Evolutionary conservation across 2,113 vertebrate genomes (phyloP), one percentile per base, ranked within the genome.

Genomic region (Ellobius talpinus): DNA sequence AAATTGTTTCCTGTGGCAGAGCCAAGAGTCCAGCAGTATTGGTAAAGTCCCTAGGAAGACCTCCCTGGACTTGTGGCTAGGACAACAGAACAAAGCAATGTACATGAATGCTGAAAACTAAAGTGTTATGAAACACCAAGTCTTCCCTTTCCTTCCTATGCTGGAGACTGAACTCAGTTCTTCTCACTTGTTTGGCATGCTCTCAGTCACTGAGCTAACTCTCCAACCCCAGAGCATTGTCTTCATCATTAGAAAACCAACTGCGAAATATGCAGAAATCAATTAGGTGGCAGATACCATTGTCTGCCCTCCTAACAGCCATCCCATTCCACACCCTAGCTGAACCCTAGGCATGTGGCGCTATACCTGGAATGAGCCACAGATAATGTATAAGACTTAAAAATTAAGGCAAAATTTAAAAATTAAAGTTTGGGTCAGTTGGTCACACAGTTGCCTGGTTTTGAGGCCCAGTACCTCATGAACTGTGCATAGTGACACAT

Each of bases 241-340:
- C 1, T 14, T 84, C 4, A 19, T 65, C n/a, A 17, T 2, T 58
- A 5, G 11, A 45, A 36, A 33, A 8, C 52, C 68, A 65, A 1
- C 10, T 45, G 1, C 6, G 63, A 73, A 23, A 47, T 47, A 7
- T 12, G 36, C 9, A 42, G 73, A 70, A 39, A 81, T 73, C 72
- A 17, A 13, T 0, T 0, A 0, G 77, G 78, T 5, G 42, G 55
- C 47, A 74, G 61, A 29, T 19, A 12, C 13, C 42, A 5, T 1
- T 29, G 16, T 26, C 24, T 45, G 47, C 13, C 14, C 21, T 55
- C 52, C 63, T 50, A 31, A 17, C 3, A 52, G 21, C 47, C 70
- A 5, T 12, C 21, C n/a, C 86, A 79, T 3, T 13, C 29, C 42
- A 33, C 23, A 8, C 1, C 9, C 23, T 68, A 42, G 2, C 24